Evolutionary conservation across 2,797 vertebrate species (phyloP), one percentile per base, ranked within the genome.

Genomic region (Leucoraja ocellata): DNA sequence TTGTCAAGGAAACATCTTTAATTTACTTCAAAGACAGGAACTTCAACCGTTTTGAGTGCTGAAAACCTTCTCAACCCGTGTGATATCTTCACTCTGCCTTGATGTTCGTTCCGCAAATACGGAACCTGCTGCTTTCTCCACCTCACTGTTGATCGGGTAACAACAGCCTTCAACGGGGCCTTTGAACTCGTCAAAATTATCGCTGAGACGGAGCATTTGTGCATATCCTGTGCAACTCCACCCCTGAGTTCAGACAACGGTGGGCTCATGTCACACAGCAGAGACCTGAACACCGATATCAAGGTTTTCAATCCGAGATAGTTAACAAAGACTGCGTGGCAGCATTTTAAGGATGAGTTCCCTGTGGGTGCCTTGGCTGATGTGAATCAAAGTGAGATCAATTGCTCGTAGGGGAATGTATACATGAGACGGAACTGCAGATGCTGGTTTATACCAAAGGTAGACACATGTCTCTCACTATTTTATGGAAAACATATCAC

Each of bases 1-100:
- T 91, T 46, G 36, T 91, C 88, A 39, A 46, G 36, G 65, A 91
- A 91, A 73, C 68, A 39, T 46, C 21, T 74, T 91, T 73, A 74
- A 71, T 91, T 68, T 73, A 28, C 32, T 91, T 46, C 68, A 91
- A 91, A 73, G 65, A 16, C 23, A 71, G 88, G 46, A 91, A 73
- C 88, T 46, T 91, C 63, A 68, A 1, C 11, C 9, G 14, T 36
- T 90, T 73, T 46, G 9, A 28, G 58, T 6, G 58, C 58, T n/a
- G 28, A 86, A 32, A 5, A 65, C 28, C 58, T 32, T 65, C 32
- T 18, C 28, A 63, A 28, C 28, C 58, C 61, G 4, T 58, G 23
- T 23, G 8, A 63, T 32, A 7, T 32, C 28, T n/a, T 1, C 25
- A 61, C 63, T 84, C 58, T 58, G 23, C 54, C 54, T 84, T 84